A percentile compares a stretch with the other conserved stretches of the same genome.
phyloP scores from a whole-genome alignment of 2,113 vertebrate species.

The Holacanthus passer region DNA sequence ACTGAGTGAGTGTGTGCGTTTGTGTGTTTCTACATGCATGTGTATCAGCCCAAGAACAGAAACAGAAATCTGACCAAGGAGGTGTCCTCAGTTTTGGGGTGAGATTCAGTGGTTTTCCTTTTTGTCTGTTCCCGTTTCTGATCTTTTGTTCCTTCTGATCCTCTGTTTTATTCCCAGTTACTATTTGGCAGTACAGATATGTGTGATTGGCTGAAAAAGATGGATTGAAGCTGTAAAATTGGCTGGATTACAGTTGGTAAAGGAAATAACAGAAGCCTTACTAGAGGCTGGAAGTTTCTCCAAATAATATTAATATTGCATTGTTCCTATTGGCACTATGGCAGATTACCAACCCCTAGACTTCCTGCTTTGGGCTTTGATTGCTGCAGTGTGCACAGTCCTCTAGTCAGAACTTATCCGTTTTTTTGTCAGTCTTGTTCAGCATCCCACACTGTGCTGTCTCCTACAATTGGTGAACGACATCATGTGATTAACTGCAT shows the following conservation, averaged over 20 bases:
- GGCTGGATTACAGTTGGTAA: background rate
- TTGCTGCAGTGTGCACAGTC: background rate
- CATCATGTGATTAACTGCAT: background rate
- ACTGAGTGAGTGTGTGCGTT: no score
- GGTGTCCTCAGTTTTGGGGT: constrained; percentile 28
- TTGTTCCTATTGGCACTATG: background rate
- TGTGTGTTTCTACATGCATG: background rate
- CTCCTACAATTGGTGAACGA: background rate
- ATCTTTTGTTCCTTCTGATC: background rate
- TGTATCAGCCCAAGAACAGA: background rate
- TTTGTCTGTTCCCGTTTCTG: background rate
- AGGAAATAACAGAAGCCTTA: background rate
- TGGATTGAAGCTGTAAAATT: constrained; percentile 3
- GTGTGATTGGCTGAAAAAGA: constrained; percentile 9
- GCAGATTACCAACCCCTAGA: background rate
- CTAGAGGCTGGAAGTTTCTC: background rate
- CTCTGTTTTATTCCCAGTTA: background rate
- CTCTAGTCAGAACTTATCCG: background rate
- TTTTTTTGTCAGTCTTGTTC: background rate
- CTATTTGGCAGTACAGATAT: background rate
- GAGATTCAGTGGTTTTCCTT: constrained; percentile 27
- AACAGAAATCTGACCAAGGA: constrained; percentile 31
- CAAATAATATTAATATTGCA: background rate
- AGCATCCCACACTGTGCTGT: background rate
- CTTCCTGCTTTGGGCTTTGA: background rate